A percentile compares a stretch with the other conserved stretches of the same genome.
These are phyloP conservation scores for Myotis davidii DNA, from an alignment of 2,113 vertebrate species.

Conservation along the genomic window DNA sequence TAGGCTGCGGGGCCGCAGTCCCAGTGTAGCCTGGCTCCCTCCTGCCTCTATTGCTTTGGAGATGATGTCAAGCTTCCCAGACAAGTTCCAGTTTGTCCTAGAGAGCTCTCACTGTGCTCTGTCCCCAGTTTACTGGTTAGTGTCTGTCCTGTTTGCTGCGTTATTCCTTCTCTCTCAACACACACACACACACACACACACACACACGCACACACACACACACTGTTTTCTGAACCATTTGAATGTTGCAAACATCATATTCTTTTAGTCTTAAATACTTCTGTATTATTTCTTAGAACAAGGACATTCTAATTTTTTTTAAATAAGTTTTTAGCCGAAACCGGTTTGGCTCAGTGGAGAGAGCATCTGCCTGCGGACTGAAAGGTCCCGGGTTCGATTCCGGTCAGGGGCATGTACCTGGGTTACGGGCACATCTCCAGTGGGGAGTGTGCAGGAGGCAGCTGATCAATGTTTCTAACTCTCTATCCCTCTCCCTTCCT, in stretches of 20 bases:
- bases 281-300: neutral
- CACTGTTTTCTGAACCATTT: neutral
- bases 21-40: neutral
- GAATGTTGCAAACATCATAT: neutral
- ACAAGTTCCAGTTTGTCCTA: neutral
- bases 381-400: too few relatives aligned
- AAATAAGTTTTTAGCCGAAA: too few relatives aligned
- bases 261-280: neutral
- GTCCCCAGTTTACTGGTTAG: neutral
- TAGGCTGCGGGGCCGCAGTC: neutral
- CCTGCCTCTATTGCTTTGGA: neutral
- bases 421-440: too few relatives aligned
- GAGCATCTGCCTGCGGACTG: too few relatives aligned
- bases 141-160: neutral
- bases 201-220: too few relatives aligned
- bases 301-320: neutral
- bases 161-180: neutral
- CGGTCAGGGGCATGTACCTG: too few relatives aligned
- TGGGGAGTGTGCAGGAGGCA: too few relatives aligned
- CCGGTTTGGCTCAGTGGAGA: too few relatives aligned
- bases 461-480: too few relatives aligned
- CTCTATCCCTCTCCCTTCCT: too few relatives aligned
- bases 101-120: neutral
- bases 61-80: neutral
- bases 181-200: neutral